phyloP scores from a whole-genome alignment of 2,888 invertebrate genomes.

The Graphium colonna region DNA sequence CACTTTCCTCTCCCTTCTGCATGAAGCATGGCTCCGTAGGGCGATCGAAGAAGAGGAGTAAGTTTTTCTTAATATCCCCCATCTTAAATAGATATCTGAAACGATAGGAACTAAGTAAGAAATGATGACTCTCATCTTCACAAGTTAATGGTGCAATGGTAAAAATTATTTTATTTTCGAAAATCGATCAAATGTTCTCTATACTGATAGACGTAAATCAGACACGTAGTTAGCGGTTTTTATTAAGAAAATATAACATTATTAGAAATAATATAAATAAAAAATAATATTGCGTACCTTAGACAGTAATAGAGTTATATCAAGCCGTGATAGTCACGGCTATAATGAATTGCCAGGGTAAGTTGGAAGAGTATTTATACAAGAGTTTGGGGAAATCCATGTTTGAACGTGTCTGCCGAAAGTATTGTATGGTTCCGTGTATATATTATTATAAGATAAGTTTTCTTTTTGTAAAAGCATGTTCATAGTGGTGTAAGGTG shows the following conservation, averaged over 20 bases:
- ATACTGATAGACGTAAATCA: no score
- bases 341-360: not conserved
- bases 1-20: conserved; percentile 83
- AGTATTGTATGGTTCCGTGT: no score
- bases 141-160: no score
- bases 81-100: conserved; percentile 38
- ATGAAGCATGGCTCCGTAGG: conserved; percentile 89
- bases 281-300: not conserved
- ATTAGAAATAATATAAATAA: not conserved
- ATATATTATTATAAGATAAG: no score
- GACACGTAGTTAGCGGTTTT: no score
- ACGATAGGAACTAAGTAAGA: not conserved
- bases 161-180: not conserved
- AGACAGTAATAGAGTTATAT: not conserved
- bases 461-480: no score
- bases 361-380: conserved; percentile 6
- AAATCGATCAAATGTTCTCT: no score
- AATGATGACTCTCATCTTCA: not conserved
- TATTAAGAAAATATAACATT: no score
- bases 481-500: no score
- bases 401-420: no score
- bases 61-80: conserved; percentile 61
- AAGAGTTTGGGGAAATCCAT: conserved; percentile 9
- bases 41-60: conserved; percentile 85
- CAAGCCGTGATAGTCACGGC: conserved; percentile 12